These are phyloP conservation scores for Schizaphis graminum DNA, from an alignment of 2,888 invertebrate genomes.

Conservation along the genomic window DNA sequence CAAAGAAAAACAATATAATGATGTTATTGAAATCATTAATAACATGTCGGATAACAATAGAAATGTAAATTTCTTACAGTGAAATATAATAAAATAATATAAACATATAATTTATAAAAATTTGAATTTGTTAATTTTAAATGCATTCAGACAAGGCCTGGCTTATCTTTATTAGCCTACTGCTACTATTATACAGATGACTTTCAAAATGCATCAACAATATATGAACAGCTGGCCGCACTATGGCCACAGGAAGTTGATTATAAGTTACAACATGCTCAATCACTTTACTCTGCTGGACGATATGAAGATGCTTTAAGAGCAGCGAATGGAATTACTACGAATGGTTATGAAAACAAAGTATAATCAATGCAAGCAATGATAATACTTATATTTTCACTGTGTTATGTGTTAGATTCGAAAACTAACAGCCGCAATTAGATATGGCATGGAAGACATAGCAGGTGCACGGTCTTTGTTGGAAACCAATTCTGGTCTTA, in stretches of 20 bases:
- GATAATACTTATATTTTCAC: neutral
- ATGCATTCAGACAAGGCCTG: constrained; percentile 81
- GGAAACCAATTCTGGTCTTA: constrained; percentile 86
- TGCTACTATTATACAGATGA: constrained; percentile 96
- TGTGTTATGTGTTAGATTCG: constrained; percentile 73
- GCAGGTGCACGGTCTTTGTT: constrained; percentile 91
- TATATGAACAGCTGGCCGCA: constrained; percentile 92
- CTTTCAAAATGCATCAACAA: constrained; percentile 92
- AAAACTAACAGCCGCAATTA: constrained; percentile 95
- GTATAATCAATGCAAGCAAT: constrained; percentile 70
- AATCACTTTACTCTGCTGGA: constrained; percentile 94
- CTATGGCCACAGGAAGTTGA: constrained; percentile 90
- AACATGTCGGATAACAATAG: constrained; percentile 83
- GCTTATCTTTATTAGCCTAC: constrained; percentile 92
- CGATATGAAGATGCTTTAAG: constrained; percentile 94
- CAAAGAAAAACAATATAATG: constrained; percentile 89
- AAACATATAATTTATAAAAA: neutral
- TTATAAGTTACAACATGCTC: constrained; percentile 93
- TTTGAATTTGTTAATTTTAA: constrained; percentile 14
- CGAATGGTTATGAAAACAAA: constrained; percentile 78
- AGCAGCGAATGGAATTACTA: constrained; percentile 78
- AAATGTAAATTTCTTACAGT: constrained; percentile 72
- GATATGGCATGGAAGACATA: constrained; percentile 95
- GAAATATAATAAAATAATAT: neutral
- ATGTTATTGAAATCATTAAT: constrained; percentile 89